A percentile compares a stretch with the other conserved stretches of the same genome.
Conservation (phyloP, 2,888 invertebrate species). For the Theristus sp. region DNA sequence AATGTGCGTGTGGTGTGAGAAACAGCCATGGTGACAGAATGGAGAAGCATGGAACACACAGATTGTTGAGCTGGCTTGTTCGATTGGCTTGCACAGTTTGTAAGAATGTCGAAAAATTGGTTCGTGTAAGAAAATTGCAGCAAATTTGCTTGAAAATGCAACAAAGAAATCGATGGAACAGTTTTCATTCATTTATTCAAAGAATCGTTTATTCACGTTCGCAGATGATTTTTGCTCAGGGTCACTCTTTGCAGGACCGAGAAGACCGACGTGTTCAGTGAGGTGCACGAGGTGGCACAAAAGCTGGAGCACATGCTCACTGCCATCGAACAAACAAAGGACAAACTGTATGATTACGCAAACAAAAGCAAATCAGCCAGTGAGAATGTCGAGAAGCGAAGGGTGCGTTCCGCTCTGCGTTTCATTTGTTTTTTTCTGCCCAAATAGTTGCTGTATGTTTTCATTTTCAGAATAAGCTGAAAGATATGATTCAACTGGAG, state of each 20-base stretch:
- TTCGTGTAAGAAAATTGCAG: too few relatives aligned
- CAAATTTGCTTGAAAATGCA: too few relatives aligned
- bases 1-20: too few relatives aligned
- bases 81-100: too few relatives aligned
- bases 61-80: too few relatives aligned
- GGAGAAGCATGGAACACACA: too few relatives aligned
- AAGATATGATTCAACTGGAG: background rate
- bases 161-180: too few relatives aligned
- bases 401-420: background rate
- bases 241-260: conserved; percentile 46
- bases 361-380: background rate
- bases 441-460: background rate
- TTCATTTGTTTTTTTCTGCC: background rate
- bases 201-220: too few relatives aligned
- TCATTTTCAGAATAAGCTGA: background rate
- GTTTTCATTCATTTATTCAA: too few relatives aligned
- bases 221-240: too few relatives aligned
- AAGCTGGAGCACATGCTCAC: conserved; percentile 58
- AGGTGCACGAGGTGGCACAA: conserved; percentile 58
- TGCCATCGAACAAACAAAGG: conserved; percentile 33
- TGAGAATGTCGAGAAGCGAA: background rate
- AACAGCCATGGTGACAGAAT: too few relatives aligned
- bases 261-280: conserved; percentile 59
- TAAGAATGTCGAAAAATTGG: too few relatives aligned
- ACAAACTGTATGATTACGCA: background rate